phyloP scores from a whole-genome alignment of 1,140 invertebrate species.

The Coenobita brevimanus region DNA sequence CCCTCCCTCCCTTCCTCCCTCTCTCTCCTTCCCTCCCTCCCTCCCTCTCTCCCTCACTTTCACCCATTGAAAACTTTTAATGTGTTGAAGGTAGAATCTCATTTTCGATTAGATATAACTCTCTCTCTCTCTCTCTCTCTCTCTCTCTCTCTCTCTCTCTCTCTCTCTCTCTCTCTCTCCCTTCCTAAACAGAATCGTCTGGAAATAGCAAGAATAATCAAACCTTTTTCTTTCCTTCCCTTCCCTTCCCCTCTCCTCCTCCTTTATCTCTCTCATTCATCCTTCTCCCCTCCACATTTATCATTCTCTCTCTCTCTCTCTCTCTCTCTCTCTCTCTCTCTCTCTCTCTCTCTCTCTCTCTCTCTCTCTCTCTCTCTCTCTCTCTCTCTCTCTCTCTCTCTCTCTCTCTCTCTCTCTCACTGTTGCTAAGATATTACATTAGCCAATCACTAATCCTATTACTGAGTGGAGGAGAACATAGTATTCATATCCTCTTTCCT shows the following conservation, averaged over 20 bases:
- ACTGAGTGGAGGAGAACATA: too few relatives aligned
- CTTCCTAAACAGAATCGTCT: not conserved
- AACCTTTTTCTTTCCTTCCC: not conserved
- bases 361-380: not conserved
- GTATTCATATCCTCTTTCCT: too few relatives aligned
- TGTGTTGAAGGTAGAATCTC: not conserved
- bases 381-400: not conserved
- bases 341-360: not conserved
- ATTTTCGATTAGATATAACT: not conserved
- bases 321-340: not conserved
- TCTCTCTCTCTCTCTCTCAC: not conserved
- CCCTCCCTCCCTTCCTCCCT: not conserved
- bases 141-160: slow-evolving; percentile 15
- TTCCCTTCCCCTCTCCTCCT: not conserved
- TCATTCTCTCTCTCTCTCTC: not conserved
- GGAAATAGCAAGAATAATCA: not conserved
- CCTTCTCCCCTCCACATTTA: not conserved
- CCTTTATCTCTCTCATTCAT: not conserved
- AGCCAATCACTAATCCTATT: not conserved
- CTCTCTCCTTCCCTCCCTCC: too few relatives aligned
- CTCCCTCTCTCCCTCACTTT: not conserved
- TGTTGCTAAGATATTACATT: not conserved
- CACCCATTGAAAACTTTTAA: not conserved
- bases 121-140: not conserved
- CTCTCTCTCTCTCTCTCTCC: slow-evolving; percentile 2